Evolutionary conservation across 2,113 vertebrate genomes (phyloP).

Genomic region (Bombycilla garrulus): DNA sequence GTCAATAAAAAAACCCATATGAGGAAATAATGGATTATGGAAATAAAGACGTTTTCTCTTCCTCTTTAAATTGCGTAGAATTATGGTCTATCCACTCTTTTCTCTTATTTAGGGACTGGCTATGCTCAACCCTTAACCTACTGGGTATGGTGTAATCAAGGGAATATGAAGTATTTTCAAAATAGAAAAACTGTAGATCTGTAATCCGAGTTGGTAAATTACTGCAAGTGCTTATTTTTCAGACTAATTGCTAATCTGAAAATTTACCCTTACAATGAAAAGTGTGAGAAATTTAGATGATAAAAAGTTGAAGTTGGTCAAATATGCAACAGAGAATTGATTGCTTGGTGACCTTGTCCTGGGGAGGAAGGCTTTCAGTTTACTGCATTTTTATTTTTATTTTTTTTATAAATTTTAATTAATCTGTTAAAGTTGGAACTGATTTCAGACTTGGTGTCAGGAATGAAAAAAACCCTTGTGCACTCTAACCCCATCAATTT

Average conservation of each 20-base stretch:
- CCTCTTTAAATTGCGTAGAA: neutral
- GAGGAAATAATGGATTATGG: neutral
- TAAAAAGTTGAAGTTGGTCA: neutral
- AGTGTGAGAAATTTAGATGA: neutral
- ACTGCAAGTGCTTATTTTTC: neutral
- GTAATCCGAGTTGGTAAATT: neutral
- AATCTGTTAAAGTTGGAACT: neutral
- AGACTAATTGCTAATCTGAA: neutral
- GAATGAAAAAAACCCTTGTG: neutral
- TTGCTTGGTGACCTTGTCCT: neutral
- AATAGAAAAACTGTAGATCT: neutral
- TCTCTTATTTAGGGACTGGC: neutral
- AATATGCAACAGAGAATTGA: neutral
- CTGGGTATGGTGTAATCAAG: neutral
- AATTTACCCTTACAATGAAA: neutral
- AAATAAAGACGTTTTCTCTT: neutral
- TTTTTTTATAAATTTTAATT: neutral
- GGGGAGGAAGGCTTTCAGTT: neutral
- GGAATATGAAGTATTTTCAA: neutral
- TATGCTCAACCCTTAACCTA: neutral
- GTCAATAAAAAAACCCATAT: neutral
- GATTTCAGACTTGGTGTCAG: neutral
- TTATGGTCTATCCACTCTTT: neutral
- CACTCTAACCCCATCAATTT: neutral
- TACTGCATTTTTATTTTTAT: neutral